Evolutionary conservation across 2,113 vertebrate genomes (phyloP), one percentile per base, ranked within the genome.

Genomic region (Dunckerocampus dactyliophorus): DNA sequence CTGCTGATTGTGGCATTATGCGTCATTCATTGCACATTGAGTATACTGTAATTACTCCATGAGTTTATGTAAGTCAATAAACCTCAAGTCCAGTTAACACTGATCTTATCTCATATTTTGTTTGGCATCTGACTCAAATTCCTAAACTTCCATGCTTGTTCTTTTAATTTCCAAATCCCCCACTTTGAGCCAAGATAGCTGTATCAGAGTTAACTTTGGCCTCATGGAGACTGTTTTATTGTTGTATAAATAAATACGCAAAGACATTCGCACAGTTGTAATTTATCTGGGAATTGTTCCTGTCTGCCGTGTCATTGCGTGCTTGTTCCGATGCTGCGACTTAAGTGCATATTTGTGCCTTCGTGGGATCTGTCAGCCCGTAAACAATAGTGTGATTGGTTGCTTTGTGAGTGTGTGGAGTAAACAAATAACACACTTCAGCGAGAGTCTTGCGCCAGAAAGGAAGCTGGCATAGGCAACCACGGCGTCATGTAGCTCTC

Each of bases 351-450:
- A 75, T 88, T 87, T 88, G 71, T 73, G 71, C 50, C 31, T 55
- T 21, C 54, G 62, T 60, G 3, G 74, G 73, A 74, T 82, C 76
- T 69, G 73, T 54, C 67, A 80, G 60, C 73, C 75, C 68, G 81
- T 86, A 82, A 85, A 87, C 86, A 87, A 82, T 67, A 59, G 69
- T 68, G 75, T 69, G 77, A 87, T 75, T 71, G 79, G 80, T 74
- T 81, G 68, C 67, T 67, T 71, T 43, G 56, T 72, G 68, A 68
- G 58, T 80, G 65, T 42, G 61, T 1, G 63, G 57, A 68, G 74
- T 81, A 84, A 88, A 90, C 80, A 87, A 83, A 88, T 86, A 82
- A 85, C 76, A 85, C 63, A 75, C 76, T 87, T 81, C 75, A 83
- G 67, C 76, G 62, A 74, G 62, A 79, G 75, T 67, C 77, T 69